Percentiles rank a stretch among this genome's conserved stretches.
These are phyloP conservation scores for Chorisops tibialis DNA, from an alignment of 2,888 invertebrate genomes.

Conservation along the genomic window DNA sequence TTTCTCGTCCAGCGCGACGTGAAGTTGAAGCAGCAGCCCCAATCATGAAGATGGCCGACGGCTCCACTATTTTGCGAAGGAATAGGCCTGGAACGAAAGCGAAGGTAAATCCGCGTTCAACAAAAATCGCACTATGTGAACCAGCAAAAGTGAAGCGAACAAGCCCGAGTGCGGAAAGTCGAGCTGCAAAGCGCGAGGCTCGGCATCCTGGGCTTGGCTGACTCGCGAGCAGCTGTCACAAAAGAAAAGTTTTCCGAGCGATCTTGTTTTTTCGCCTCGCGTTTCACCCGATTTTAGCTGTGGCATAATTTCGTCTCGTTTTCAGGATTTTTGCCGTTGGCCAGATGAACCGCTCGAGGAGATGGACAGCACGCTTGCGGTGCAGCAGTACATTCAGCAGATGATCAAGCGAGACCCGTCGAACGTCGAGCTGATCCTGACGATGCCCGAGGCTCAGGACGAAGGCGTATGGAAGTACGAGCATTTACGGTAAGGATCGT, in stretches of 20 bases:
- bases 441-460: constrained; percentile 95
- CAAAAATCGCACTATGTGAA: constrained; percentile 27
- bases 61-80: constrained; percentile 75
- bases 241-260: background rate
- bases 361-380: constrained; percentile 98
- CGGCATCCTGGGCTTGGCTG: constrained; percentile 1
- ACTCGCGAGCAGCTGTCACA: constrained; percentile 9
- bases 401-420: constrained; percentile 89
- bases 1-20: constrained; percentile 8
- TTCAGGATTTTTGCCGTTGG: constrained; percentile 94
- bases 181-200: too few relatives aligned
- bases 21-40: constrained; percentile 26
- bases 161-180: background rate
- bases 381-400: constrained; percentile 98
- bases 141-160: background rate
- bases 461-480: constrained; percentile 99
- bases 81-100: constrained; percentile 90
- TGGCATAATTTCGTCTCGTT: background rate
- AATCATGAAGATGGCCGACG: constrained; percentile 80
- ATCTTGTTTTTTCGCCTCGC: background rate
- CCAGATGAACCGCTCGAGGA: constrained; percentile 97
- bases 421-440: constrained; percentile 90
- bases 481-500: constrained; percentile 71
- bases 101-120: constrained; percentile 58
- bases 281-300: background rate